Base-by-base conservation (phyloP, 2,888 invertebrate species). In the Phengaris alcon region DNA sequence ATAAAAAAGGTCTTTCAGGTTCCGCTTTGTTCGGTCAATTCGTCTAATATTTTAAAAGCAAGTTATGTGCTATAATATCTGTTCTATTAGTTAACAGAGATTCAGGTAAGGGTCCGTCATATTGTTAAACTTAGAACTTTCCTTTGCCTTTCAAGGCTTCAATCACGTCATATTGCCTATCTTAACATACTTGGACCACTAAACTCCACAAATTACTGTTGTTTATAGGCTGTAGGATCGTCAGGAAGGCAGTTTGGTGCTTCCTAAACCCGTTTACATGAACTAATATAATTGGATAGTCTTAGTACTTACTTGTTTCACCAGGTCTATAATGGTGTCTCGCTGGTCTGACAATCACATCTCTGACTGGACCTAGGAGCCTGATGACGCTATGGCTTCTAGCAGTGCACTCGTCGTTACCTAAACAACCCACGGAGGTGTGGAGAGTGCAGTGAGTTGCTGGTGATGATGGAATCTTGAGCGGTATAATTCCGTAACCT, bases 401-500 rank as follows among this genome's bases (percentile, higher is more conserved):
- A 8, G 95, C 90, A 0, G 94, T 93, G 79, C 95, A 95, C 64
- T 93, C 90, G 8, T 91, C 93, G 76, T 89, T 93, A 7, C 93
- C 93, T 3, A 93, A 90, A 82, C 95, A 95, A 59, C 95, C 95
- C 0, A 95, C 94, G 0, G 94, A 89, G 0, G 95, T 95, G 81
- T 95, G 95, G 6, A 95, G 89, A 4, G 94, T 93, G 85, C 95
- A 95, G 76, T 94, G 94, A 0, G 95, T 94, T 0, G 94, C 91
- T 0, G 95, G 94, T 0, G 95, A 95, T 1, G 90, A 83, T 0
- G 95, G 95, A 64, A 95, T 94, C 84, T 94, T 94, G 44, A 95
- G 87, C 0, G 94, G 94, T 48, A 95, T 92, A 74, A 95, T 95
- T 44, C 95, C 95, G 79, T 95, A 95, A 35, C 95, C 95, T 95